Conservation (phyloP, 2,797 vertebrate species). For the Anguilla pacifica region DNA sequence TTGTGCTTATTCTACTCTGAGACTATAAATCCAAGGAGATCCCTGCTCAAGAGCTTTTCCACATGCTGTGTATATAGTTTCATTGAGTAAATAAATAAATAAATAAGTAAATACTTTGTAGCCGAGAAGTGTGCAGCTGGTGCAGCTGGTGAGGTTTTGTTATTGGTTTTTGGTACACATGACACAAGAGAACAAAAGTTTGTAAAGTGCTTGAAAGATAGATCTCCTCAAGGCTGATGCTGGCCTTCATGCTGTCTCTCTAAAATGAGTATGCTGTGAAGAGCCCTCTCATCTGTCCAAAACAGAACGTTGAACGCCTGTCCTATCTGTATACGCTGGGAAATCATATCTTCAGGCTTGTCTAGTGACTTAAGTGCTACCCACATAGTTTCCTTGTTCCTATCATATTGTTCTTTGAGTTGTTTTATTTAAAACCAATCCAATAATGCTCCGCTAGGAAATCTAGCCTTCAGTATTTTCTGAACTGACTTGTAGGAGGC, state of each 20-base stretch:
- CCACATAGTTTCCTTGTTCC: neutral
- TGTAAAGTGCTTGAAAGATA: neutral
- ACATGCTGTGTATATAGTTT: slow-evolving; percentile 5
- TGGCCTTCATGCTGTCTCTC: neutral
- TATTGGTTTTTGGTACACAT: neutral
- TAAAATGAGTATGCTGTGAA: neutral
- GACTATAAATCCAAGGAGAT: neutral
- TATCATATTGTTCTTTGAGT: neutral
- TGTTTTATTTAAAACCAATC: neutral
- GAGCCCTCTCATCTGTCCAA: slow-evolving; percentile 6
- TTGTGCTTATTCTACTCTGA: neutral
- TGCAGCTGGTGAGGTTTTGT: neutral
- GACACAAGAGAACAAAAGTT: neutral
- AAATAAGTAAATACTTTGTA: neutral
- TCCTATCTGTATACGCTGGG: neutral
- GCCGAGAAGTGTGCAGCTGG: neutral
- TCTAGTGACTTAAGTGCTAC: neutral
- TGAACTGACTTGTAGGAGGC: neutral
- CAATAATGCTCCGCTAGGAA: neutral
- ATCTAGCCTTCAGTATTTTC: neutral
- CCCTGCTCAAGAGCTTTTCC: neutral
- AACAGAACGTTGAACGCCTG: neutral
- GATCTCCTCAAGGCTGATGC: neutral
- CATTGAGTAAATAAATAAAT: neutral
- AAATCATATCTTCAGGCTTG: neutral